Evolutionary conservation across 2,888 invertebrate genomes (phyloP), one percentile per base, ranked within the genome.

Genomic region (Molorchus minor): DNA sequence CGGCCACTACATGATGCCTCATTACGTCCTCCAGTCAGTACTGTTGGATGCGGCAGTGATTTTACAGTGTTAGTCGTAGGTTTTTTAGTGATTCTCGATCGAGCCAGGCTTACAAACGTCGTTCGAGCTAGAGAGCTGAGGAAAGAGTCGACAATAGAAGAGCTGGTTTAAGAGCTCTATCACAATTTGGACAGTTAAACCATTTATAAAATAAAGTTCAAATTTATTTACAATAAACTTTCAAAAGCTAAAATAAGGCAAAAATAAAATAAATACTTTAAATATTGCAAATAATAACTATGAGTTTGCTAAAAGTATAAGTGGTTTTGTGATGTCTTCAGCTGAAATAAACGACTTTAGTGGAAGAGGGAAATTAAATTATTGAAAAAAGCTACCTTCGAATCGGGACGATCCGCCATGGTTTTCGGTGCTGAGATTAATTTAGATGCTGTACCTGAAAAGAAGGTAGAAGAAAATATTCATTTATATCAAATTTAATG

Each of bases 21-120:
- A 61, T 21, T 71, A 64, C 44, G 61, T 71, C 8, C 36, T 71
- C 0, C 69, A 69, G 19, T 36, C 68, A 12, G 59, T 72, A 3
- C 51, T 74, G 16, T 30, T 74, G 44, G 72, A 70, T 25, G 63
- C 72, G 5, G 69, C 70, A 5, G 65, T 72, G 45, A 54, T 75
- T 5, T 67, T 19, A 69, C 72, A 3, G 62, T 74, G 36, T 44
- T 74, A 29, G 67, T 75, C 40, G 61, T 75, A 30, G 74, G 71
- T 25, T 66, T 76, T 45, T 45, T 76, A 38, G 29, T 75, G 52
- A 58, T 74, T 13, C 33, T 75, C 25, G 72, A 72, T 21, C 61
- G 73, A 19, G 61, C 68, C 5, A 65, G 73, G 55, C 47, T 71
- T 19, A 74, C 75, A 0, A 73, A 66, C 16, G 67, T 75, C 17